A percentile compares a stretch with the other conserved stretches of the same genome.
These are phyloP conservation scores for Amphilophus citrinellus DNA, from an alignment of 2,113 vertebrate genomes.

Conservation along the genomic window DNA sequence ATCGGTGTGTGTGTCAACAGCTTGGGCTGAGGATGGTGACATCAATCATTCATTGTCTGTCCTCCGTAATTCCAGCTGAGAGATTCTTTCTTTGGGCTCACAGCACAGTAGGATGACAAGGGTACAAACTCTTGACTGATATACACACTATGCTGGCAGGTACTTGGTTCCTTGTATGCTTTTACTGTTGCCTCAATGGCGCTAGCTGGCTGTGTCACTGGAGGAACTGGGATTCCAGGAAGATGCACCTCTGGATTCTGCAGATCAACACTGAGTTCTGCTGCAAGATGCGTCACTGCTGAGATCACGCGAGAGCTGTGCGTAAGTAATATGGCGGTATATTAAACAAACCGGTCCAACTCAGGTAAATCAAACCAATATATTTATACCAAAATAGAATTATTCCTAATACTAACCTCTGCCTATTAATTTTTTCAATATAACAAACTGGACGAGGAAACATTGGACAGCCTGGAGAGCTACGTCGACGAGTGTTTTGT, in stretches of 20 bases:
- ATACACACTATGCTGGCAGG: neutral
- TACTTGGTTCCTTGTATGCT: neutral
- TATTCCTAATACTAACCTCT: too few species aligned
- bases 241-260: neutral
- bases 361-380: too few species aligned
- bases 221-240: too few species aligned
- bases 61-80: neutral
- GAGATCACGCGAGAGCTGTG: too few species aligned
- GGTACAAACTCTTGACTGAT: neutral
- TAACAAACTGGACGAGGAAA: too few species aligned
- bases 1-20: neutral
- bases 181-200: fast-evolving
- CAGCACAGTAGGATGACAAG: neutral
- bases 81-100: neutral
- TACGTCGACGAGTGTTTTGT: too few species aligned
- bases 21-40: neutral
- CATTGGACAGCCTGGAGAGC: too few species aligned
- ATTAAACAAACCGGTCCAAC: too few species aligned
- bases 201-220: neutral
- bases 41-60: neutral
- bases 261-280: neutral
- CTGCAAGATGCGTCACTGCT: too few species aligned
- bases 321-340: too few species aligned
- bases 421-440: too few species aligned
- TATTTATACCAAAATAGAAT: too few species aligned